Conservation (phyloP, 2,888 invertebrate genomes). For the Polymixis lichenea region DNA sequence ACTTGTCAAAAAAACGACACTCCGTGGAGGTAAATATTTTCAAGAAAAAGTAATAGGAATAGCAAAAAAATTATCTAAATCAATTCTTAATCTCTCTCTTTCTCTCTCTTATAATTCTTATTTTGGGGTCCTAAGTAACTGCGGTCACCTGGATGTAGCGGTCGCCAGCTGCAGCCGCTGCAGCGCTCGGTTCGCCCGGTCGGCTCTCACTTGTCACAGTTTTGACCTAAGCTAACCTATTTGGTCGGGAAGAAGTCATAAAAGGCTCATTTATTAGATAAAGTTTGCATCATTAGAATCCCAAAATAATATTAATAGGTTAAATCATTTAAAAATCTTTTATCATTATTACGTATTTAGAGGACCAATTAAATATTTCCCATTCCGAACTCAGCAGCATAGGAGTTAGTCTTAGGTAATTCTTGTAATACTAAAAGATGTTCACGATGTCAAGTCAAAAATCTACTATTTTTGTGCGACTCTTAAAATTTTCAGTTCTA, state of each 20-base stretch:
- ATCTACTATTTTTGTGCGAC: neutral
- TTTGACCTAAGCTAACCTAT: neutral
- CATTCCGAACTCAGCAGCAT: neutral
- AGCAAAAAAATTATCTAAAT: slow-evolving; percentile 74
- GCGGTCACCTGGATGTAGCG: no score
- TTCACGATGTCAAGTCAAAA: neutral
- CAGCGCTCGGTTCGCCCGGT: neutral
- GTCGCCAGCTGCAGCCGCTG: neutral
- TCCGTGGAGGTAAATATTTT: slow-evolving; percentile 48
- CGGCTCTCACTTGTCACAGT: no score
- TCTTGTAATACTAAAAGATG: neutral
- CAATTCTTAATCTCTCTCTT: no score
- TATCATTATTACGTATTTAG: neutral
- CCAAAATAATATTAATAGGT: neutral
- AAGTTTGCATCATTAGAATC: neutral
- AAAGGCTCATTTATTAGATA: no score
- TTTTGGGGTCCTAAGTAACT: no score
- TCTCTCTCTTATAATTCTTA: no score
- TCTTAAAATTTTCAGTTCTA: neutral
- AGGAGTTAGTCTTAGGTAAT: neutral
- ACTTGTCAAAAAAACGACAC: slow-evolving; percentile 47
- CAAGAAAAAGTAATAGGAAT: slow-evolving; percentile 40
- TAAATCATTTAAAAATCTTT: no score
- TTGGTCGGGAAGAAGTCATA: neutral
- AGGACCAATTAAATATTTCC: neutral